phyloP scores from a whole-genome alignment of 2,888 invertebrate genomes.

The Keiferia lycopersicella region DNA sequence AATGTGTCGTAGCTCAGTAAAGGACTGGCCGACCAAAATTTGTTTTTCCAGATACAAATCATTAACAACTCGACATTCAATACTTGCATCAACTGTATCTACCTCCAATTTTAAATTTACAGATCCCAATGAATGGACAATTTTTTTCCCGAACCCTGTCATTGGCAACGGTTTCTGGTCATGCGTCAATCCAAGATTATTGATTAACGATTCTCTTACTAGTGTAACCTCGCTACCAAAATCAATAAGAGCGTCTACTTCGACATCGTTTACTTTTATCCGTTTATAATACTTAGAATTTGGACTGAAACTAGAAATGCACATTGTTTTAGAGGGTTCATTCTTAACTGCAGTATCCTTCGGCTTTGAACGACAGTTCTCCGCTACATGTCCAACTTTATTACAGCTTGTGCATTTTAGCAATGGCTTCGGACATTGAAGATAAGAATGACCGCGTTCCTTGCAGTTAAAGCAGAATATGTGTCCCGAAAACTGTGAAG shows the following conservation, averaged over 20 bases:
- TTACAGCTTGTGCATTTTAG: neutral
- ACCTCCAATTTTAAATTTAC: neutral
- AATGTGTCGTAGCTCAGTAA: slow-evolving; percentile 25
- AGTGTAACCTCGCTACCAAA: slow-evolving; percentile 32
- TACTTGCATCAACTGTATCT: slow-evolving; percentile 13
- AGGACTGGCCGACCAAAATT: slow-evolving; percentile 25
- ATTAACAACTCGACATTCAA: slow-evolving; percentile 18
- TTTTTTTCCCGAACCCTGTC: slow-evolving; percentile 24
- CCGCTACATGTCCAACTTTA: neutral
- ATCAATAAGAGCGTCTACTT: slow-evolving; percentile 29
- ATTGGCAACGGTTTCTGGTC: neutral
- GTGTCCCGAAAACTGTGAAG: neutral
- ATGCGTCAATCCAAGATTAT: neutral
- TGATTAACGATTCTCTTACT: slow-evolving; percentile 21
- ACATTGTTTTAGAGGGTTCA: slow-evolving; percentile 13
- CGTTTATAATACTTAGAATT: slow-evolving; percentile 25
- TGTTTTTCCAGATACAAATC: slow-evolving; percentile 20
- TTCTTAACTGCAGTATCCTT: neutral
- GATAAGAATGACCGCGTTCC: neutral
- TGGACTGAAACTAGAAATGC: neutral
- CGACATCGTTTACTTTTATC: neutral
- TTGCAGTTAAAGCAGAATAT: slow-evolving; percentile 14
- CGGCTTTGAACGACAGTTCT: neutral
- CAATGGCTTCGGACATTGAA: slow-evolving; percentile 1
- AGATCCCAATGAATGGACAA: slow-evolving; percentile 18